phyloP scores from a whole-genome alignment of 2,888 invertebrate genomes.

The Timema cristinae region DNA sequence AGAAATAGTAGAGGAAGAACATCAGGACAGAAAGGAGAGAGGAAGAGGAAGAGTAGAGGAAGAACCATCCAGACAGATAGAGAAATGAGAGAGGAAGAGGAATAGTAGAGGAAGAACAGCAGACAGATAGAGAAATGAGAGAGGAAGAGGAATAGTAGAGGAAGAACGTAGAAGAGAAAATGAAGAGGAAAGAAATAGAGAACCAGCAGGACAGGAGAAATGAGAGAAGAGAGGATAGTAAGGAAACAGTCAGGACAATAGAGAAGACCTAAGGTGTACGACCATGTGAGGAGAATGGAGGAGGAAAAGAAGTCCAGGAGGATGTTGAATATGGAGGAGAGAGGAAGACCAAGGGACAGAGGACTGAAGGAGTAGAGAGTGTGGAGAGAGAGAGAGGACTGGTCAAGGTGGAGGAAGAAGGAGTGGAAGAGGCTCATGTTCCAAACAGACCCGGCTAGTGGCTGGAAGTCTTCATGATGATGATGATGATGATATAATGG shows the following conservation, averaged over 20 bases:
- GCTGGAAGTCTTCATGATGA: too few relatives aligned
- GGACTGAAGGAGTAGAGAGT: too few relatives aligned
- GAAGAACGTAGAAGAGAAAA: slow-evolving; percentile 12
- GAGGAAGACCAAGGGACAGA: too few relatives aligned
- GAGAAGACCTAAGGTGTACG: neutral
- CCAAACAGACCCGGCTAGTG: too few relatives aligned
- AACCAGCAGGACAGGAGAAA: neutral
- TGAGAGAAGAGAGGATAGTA: neutral
- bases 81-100: neutral
- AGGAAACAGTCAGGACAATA: neutral
- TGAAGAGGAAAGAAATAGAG: neutral
- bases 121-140: too few relatives aligned
- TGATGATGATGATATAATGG: too few relatives aligned
- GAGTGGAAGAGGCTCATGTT: neutral
- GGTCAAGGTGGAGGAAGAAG: neutral
- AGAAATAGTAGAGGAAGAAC: neutral
- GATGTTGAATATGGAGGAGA: too few relatives aligned
- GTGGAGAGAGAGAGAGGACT: too few relatives aligned
- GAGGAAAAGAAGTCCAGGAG: too few relatives aligned
- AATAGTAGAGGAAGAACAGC: neutral
- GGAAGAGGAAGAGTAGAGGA: neutral
- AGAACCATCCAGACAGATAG: neutral
- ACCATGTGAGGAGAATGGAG: too few relatives aligned
- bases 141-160: neutral
- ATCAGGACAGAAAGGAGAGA: neutral